A percentile compares a stretch with the other conserved stretches of the same genome.
phyloP scores from a whole-genome alignment of 2,888 invertebrate species.

The Monopis laevigella region DNA sequence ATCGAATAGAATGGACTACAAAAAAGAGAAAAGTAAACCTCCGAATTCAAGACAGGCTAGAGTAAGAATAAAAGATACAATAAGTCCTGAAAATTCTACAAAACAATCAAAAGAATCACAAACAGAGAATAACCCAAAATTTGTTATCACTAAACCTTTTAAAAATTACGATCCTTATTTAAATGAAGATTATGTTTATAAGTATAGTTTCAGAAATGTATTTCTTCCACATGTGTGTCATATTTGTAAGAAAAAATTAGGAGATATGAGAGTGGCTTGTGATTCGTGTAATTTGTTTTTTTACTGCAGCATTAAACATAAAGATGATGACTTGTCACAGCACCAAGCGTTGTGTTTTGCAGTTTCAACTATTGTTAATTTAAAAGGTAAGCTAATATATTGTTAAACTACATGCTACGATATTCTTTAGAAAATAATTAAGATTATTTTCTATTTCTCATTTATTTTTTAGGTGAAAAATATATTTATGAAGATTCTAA shows the following conservation, averaged over 20 bases:
- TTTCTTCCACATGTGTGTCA: constrained; percentile 70
- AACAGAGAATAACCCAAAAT: constrained; percentile 33
- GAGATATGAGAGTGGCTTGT: constrained; percentile 37
- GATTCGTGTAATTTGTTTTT: constrained; percentile 69
- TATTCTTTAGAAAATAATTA: not conserved
- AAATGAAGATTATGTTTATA: constrained; percentile 70
- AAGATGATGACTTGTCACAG: constrained; percentile 61
- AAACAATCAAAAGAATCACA: constrained; percentile 41
- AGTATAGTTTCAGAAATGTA: constrained; percentile 72
- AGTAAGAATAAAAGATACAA: constrained; percentile 51
- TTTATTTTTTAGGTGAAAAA: constrained; percentile 46
- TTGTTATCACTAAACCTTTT: constrained; percentile 25
- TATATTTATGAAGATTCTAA: constrained; percentile 60
- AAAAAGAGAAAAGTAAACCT: constrained; percentile 59
- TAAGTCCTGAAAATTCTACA: constrained; percentile 30
- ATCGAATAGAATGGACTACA: constrained; percentile 62
- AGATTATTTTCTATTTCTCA: not conserved
- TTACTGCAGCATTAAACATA: constrained; percentile 72
- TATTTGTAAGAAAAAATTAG: constrained; percentile 49
- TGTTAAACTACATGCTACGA: not conserved
- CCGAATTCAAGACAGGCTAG: constrained; percentile 46
- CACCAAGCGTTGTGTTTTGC: constrained; percentile 71
- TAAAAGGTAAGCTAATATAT: constrained; percentile 47
- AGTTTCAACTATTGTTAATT: constrained; percentile 64
- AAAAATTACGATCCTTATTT: constrained; percentile 49